Evolutionary conservation across 2,113 vertebrate species (phyloP).

Genomic region (Spea bombifrons): DNA sequence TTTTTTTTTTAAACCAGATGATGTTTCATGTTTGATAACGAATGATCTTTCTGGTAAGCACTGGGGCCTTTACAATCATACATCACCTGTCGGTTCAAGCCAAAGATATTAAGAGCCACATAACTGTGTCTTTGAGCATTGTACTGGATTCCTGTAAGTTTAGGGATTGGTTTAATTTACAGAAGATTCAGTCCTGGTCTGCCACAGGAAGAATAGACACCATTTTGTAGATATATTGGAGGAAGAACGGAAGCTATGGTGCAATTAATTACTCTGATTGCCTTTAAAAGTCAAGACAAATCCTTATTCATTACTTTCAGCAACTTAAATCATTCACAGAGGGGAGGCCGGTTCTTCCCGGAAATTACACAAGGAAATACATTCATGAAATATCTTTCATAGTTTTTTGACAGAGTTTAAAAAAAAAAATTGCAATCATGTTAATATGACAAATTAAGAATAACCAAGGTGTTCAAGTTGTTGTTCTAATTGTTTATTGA

Average conservation of each 20-base stretch:
- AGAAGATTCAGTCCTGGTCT: conserved; percentile 66
- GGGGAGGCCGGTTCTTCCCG: conserved; percentile 62
- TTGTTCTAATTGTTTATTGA: too few relatives aligned
- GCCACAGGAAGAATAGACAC: conserved; percentile 80
- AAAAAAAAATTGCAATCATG: too few relatives aligned
- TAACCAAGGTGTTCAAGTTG: too few relatives aligned
- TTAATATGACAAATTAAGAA: too few relatives aligned
- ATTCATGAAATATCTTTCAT: conserved; percentile 23
- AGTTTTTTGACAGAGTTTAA: too few relatives aligned
- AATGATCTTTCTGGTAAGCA: conserved; percentile 58
- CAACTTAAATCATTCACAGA: conserved; percentile 73
- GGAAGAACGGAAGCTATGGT: conserved; percentile 66
- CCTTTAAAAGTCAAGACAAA: conserved; percentile 82
- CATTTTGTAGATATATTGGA: conserved; percentile 75
- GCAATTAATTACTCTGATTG: conserved; percentile 76
- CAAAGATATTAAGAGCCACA: conserved; percentile 63
- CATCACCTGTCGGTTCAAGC: conserved; percentile 66
- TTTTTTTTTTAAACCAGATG: conserved; percentile 66
- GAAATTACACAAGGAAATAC: background rate
- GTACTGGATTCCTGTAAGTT: conserved; percentile 54
- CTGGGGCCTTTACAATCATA: conserved; percentile 56
- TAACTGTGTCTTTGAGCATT: conserved; percentile 59
- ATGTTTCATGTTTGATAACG: conserved; percentile 65
- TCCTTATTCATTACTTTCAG: conserved; percentile 71
- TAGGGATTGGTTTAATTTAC: conserved; percentile 74